Percentiles rank a stretch among this genome's conserved stretches.
phyloP scores from a whole-genome alignment of 1,140 invertebrate genomes.

The Zophobas atratus region DNA sequence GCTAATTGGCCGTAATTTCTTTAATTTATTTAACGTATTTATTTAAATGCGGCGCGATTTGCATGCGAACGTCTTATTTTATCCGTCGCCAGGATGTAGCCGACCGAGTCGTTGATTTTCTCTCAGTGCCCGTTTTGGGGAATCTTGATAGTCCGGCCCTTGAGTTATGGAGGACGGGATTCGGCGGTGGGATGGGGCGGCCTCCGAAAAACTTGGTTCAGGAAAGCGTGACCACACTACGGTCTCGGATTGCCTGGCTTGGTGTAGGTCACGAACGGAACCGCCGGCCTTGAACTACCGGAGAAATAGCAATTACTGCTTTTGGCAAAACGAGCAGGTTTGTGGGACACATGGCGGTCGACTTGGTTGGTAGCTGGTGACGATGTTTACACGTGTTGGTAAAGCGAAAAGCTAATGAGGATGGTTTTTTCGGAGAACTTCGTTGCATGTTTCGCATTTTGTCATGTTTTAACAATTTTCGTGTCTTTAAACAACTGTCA shows the following conservation, averaged over 20 bases:
- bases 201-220: slow-evolving; percentile 32
- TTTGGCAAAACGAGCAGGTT: too few species aligned
- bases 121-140: background rate
- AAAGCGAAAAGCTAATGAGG: too few species aligned
- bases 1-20: slow-evolving; percentile 10
- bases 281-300: slow-evolving; percentile 8
- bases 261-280: slow-evolving; percentile 47
- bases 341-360: too few species aligned
- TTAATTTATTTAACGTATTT: background rate
- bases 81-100: slow-evolving; percentile 17
- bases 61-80: slow-evolving; percentile 18
- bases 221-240: slow-evolving; percentile 46
- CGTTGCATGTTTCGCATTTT: too few species aligned
- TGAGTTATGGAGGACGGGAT: slow-evolving; percentile 16
- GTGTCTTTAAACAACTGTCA: too few species aligned
- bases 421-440: too few species aligned
- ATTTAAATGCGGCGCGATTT: background rate
- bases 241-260: slow-evolving; percentile 42
- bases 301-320: too few species aligned
- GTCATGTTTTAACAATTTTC: too few species aligned
- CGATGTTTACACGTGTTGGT: too few species aligned
- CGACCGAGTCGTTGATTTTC: slow-evolving; percentile 10
- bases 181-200: background rate
- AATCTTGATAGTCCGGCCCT: background rate
- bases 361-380: too few species aligned